Conservation (phyloP, 2,113 vertebrate genomes). For the Montifringilla adamsi region DNA sequence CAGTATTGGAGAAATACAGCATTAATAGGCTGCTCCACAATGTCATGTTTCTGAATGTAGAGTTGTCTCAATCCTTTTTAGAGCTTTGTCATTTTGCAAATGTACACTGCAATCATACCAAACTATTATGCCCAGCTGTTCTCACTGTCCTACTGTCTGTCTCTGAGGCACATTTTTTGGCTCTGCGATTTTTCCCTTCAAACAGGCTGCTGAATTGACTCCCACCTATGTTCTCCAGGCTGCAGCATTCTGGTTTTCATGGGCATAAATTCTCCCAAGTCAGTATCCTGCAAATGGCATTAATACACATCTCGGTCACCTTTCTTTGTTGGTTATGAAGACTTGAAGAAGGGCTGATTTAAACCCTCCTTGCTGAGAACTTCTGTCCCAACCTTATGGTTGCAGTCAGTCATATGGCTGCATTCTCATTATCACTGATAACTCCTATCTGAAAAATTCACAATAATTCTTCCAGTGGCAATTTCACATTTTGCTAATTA, state of each 20-base stretch:
- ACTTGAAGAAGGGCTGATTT: neutral
- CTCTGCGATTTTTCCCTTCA: neutral
- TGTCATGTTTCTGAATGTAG: neutral
- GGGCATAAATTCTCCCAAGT: neutral
- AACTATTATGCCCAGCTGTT: neutral
- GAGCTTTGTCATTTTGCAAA: neutral
- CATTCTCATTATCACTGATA: neutral
- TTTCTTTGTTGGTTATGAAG: neutral
- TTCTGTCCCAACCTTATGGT: neutral
- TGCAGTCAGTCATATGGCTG: neutral
- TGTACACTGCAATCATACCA: neutral
- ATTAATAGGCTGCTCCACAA: neutral
- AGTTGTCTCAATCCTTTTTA: neutral
- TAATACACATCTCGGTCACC: neutral
- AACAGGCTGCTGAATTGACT: neutral
- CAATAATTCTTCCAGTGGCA: neutral
- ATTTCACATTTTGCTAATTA: constrained; percentile 5
- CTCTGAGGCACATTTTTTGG: neutral
- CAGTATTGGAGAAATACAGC: neutral
- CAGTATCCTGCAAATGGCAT: neutral
- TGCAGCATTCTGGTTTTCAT: neutral
- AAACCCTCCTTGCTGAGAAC: neutral
- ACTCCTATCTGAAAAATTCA: neutral
- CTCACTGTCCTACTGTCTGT: neutral
- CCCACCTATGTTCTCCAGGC: neutral